Percentiles rank a stretch among this genome's conserved stretches.
phyloP scores from a whole-genome alignment of 2,797 vertebrate genomes.

The Argentina silus region DNA sequence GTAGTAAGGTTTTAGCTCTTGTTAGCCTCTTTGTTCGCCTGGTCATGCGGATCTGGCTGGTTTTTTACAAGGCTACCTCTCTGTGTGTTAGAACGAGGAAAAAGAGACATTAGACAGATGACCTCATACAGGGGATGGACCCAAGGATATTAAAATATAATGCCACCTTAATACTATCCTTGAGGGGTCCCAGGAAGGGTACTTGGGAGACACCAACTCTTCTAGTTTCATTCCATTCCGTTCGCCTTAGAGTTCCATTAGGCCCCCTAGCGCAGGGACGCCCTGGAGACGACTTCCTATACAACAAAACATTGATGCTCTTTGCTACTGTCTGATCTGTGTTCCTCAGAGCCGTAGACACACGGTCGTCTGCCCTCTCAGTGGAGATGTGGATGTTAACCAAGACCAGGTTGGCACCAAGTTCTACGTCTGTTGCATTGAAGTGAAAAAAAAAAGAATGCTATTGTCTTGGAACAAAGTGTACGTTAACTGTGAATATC shows the following conservation, averaged over 20 bases:
- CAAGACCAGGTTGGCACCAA: not conserved
- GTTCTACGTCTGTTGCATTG: conserved; percentile 15
- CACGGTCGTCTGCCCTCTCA: not conserved
- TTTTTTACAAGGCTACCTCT: not conserved
- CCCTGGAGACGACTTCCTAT: not conserved
- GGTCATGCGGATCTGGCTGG: not conserved
- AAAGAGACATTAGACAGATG: conserved; percentile 1
- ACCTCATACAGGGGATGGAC: not conserved
- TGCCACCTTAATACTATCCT: no score
- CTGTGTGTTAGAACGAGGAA: not conserved
- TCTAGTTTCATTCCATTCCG: conserved; percentile 4
- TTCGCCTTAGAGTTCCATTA: conserved; percentile 10
- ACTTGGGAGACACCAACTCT: not conserved
- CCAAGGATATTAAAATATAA: no score
- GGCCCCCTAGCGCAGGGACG: not conserved
- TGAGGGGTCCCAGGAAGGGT: no score
- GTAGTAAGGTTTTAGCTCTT: conserved; percentile 30
- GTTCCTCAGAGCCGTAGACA: conserved; percentile 19
- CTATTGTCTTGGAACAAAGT: not conserved
- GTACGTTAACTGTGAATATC: conserved; percentile 10
- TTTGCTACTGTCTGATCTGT: conserved; percentile 16
- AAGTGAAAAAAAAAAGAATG: conserved; percentile 20
- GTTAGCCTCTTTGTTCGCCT: conserved; percentile 27
- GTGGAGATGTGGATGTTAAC: not conserved
- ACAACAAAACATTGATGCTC: conserved; percentile 13